Percentiles rank a stretch among this genome's conserved stretches.
phyloP scores from a whole-genome alignment of 2,888 invertebrate species.

The Dyspetes luteomarginatus region DNA sequence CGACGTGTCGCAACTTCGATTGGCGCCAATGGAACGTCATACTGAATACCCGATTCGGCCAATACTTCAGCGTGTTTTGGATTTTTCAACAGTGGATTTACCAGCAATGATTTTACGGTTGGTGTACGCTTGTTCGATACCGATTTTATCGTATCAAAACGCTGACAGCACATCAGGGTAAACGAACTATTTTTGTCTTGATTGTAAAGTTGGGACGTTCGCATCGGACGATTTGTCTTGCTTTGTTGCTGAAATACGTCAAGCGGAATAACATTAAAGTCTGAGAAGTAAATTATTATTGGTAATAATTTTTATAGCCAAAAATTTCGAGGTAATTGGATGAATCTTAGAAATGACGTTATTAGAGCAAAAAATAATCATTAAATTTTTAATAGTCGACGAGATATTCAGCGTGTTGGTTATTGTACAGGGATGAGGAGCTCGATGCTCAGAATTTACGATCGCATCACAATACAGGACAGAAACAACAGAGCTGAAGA shows the following conservation, averaged over 20 bases:
- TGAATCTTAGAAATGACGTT: no score
- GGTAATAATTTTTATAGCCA: no score
- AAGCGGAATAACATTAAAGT: conserved; percentile 62
- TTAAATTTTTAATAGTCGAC: no score
- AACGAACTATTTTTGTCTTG: conserved; percentile 91
- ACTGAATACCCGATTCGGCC: conserved; percentile 92
- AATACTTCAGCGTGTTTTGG: conserved; percentile 93
- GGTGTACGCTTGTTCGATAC: conserved; percentile 90
- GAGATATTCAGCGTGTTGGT: no score
- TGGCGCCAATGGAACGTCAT: conserved; percentile 93
- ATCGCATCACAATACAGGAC: no score
- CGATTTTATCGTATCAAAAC: conserved; percentile 91
- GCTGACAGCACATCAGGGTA: conserved; percentile 87
- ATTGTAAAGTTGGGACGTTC: conserved; percentile 90
- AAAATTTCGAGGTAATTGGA: no score
- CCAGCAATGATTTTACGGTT: conserved; percentile 90
- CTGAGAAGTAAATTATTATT: no score
- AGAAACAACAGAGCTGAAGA: no score
- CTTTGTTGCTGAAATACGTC: conserved; percentile 84
- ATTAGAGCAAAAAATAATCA: no score
- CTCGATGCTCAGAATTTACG: no score
- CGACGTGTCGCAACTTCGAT: conserved; percentile 91
- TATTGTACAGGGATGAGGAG: no score
- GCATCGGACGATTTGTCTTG: conserved; percentile 89
- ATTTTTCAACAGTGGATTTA: conserved; percentile 90